These are phyloP conservation scores for Acleris literana DNA, from an alignment of 2,888 invertebrate genomes.

Conservation along the genomic window DNA sequence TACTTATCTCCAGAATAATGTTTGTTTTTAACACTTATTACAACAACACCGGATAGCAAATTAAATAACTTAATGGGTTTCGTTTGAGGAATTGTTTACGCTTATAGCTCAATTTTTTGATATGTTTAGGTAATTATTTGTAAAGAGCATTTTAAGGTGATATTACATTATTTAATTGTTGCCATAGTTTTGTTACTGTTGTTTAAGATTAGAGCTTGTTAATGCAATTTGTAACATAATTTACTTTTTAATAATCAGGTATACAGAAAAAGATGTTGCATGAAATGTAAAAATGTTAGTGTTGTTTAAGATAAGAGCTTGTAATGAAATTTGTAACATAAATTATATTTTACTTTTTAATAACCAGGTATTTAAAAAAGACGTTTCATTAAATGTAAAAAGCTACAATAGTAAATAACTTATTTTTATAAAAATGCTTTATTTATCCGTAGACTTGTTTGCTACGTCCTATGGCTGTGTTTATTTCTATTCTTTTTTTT, in stretches of 20 bases:
- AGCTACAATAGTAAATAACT: no score
- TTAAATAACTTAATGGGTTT: conserved; percentile 10
- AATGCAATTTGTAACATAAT: background rate
- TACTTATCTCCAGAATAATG: no score
- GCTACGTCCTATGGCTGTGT: no score
- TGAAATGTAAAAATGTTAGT: conserved; percentile 14
- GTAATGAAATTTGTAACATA: no score
- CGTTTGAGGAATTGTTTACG: conserved; percentile 23
- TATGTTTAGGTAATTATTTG: conserved; percentile 33
- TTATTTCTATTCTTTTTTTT: no score
- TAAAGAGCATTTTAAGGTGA: conserved; percentile 39
- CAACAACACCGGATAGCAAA: background rate
- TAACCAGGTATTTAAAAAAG: no score
- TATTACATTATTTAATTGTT: conserved; percentile 40
- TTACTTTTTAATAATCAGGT: background rate
- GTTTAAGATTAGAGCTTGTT: conserved; percentile 2
- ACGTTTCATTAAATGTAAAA: no score
- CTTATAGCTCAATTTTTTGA: conserved; percentile 40
- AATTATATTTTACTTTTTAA: no score
- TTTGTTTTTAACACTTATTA: background rate
- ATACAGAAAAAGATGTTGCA: background rate
- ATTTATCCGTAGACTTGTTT: no score
- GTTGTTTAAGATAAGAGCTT: conserved; percentile 11
- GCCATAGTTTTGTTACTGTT: conserved; percentile 34
- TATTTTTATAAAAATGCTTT: no score